phyloP scores from a whole-genome alignment of 2,113 vertebrate species.

The Oryzias celebensis region DNA sequence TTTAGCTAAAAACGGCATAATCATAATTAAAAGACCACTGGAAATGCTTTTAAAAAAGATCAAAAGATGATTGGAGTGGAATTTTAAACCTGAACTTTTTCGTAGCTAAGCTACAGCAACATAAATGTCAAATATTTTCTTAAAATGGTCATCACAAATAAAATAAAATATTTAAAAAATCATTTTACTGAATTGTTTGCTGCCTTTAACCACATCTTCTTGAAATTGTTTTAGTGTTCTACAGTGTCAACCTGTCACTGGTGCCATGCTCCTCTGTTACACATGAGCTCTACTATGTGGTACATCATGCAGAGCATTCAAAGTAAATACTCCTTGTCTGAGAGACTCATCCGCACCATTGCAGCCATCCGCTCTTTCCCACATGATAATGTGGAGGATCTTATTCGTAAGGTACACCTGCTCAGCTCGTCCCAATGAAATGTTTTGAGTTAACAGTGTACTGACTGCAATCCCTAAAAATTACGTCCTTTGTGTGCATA shows the following conservation, averaged over 20 bases:
- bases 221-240: constrained; percentile 35
- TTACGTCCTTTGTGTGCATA: not conserved
- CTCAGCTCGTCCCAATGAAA: not conserved
- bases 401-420: constrained; percentile 87
- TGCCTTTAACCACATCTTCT: constrained; percentile 7
- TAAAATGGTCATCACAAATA: too few species aligned
- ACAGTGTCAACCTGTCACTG: constrained; percentile 62
- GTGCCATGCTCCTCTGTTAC: constrained; percentile 80
- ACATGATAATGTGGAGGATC: constrained; percentile 94
- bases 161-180: too few species aligned
- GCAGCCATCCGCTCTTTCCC: constrained; percentile 95
- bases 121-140: too few species aligned
- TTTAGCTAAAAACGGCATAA: too few species aligned
- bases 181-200: not conserved
- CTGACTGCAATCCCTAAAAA: not conserved
- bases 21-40: too few species aligned
- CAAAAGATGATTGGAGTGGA: too few species aligned
- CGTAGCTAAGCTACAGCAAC: too few species aligned
- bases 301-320: constrained; percentile 97
- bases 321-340: constrained; percentile 95
- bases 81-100: too few species aligned
- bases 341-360: constrained; percentile 94
- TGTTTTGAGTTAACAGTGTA: not conserved
- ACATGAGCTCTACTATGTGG: constrained; percentile 85
- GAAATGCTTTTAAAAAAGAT: too few species aligned